A percentile compares a stretch with the other conserved stretches of the same genome.
Evolutionary conservation across 2,113 vertebrate species (phyloP).

Genomic region (Myiagra hebetior): DNA sequence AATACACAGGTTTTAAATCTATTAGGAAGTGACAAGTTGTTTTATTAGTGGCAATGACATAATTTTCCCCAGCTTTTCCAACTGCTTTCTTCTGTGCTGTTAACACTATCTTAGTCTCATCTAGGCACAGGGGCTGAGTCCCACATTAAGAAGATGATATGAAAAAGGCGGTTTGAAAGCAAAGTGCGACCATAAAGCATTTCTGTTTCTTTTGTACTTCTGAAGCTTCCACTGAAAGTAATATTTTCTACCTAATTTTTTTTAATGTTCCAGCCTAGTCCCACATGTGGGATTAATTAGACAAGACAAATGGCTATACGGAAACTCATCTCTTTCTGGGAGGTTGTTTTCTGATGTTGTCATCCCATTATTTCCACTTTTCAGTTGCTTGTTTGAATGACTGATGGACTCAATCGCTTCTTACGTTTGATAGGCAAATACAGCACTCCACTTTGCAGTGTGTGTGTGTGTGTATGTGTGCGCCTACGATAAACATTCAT

Average conservation of each 20-base stretch:
- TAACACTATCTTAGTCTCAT: not conserved
- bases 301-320: constrained; percentile 60
- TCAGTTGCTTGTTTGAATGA: constrained; percentile 66
- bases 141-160: not conserved
- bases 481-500: constrained; percentile 72
- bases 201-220: constrained; percentile 44
- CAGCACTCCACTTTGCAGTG: constrained; percentile 22
- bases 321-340: constrained; percentile 58
- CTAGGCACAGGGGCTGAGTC: not conserved
- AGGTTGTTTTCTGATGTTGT: constrained; percentile 65
- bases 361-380: constrained; percentile 67
- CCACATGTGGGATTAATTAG: constrained; percentile 73
- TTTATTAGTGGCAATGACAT: constrained; percentile 33
- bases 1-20: constrained; percentile 41
- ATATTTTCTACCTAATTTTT: constrained; percentile 42
- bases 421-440: constrained; percentile 66
- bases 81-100: not conserved
- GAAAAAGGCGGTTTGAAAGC: not conserved
- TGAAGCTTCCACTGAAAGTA: constrained; percentile 56
- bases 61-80: constrained; percentile 39
- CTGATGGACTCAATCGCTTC: constrained; percentile 41
- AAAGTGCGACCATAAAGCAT: not conserved
- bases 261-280: constrained; percentile 41
- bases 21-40: constrained; percentile 56
- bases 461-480: constrained; percentile 32